Evolutionary conservation across 2,888 invertebrate genomes (phyloP), one percentile per base, ranked within the genome.

Genomic region (Noctuana brunneofusca): DNA sequence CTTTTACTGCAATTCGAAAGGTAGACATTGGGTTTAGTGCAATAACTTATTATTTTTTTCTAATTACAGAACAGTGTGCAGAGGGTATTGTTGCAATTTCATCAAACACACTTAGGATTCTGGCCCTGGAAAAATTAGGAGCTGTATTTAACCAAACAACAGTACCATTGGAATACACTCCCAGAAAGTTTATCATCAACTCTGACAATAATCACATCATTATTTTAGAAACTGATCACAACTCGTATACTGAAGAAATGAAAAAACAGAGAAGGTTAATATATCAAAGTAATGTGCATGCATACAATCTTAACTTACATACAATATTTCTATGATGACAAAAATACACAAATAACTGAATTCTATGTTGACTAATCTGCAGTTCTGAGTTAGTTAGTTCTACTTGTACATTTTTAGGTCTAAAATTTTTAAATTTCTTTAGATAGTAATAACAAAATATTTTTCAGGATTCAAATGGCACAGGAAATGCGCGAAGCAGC

Each of bases 61-160:
- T 66, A 65, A 11, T 69, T 83, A 65, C 83, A 70, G 99, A 99
- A 86, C 99, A 99, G 86, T 99, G 99, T 92, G 98, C 98, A 0
- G 99, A 99, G 86, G 99, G 99, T 70, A 98, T 99, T 71, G 99
- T 99, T 0, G 99, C 99, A 0, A 99, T 99, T 81, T 98, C 99
- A 0, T 97, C 98, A 1, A 99, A 99, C 79, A 99, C 99, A 0
- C 91, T 99, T 57, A 93, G 99, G 78, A 99, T 99, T 93, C 94
- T 99, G 83, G 99, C 99, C 0, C 90, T 99, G 59, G 99, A 99
- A 84, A 99, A 99, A 84, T 90, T 99, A 1, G 99, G 99, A 0
- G 99, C 98, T 0, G 98, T 99, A 2, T 99, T 99, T 84, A 99
- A 99, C 89, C 99, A 99, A 84, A 95, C 97, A 24, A 96, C 96